These are phyloP conservation scores for Pachyuromys duprasi DNA, from an alignment of 2,797 vertebrate genomes.

Conservation along the genomic window DNA sequence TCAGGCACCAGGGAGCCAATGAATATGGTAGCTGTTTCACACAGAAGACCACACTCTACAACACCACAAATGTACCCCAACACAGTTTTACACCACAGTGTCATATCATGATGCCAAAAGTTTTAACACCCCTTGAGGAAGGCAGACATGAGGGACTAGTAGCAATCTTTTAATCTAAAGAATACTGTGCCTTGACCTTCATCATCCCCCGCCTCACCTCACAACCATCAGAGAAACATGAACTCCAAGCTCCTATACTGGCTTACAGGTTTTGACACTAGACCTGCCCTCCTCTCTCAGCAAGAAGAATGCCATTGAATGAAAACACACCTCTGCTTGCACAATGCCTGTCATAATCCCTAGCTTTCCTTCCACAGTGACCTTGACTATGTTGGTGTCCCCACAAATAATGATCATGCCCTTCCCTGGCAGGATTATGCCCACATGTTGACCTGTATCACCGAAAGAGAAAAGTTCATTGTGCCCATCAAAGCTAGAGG, in stretches of 20 bases:
- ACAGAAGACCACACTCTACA: not conserved
- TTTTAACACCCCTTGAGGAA: not conserved
- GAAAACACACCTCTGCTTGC: slow-evolving; percentile 4
- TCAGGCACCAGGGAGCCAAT: too few relatives aligned
- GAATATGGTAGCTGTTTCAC: not conserved
- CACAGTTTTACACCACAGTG: not conserved
- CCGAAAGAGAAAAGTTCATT: slow-evolving; percentile 93
- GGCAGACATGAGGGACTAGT: not conserved
- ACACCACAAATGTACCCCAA: not conserved
- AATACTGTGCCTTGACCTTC: not conserved
- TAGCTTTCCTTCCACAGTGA: not conserved
- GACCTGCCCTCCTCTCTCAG: not conserved
- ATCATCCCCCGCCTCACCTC: not conserved
- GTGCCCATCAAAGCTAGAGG: slow-evolving; percentile 93
- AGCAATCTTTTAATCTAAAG: not conserved
- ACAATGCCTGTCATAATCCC: not conserved
- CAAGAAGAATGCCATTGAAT: slow-evolving; percentile 14
- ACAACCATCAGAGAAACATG: not conserved
- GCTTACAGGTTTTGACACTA: not conserved
- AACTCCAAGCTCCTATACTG: not conserved
- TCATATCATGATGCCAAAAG: not conserved
- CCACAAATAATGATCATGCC: slow-evolving; percentile 15
- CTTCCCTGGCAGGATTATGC: slow-evolving; percentile 91
- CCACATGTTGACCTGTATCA: slow-evolving; percentile 91
- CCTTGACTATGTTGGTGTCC: not conserved